Evolutionary conservation across 2,797 vertebrate species (phyloP).

Genomic region (Schizopygopsis malacanthus): DNA sequence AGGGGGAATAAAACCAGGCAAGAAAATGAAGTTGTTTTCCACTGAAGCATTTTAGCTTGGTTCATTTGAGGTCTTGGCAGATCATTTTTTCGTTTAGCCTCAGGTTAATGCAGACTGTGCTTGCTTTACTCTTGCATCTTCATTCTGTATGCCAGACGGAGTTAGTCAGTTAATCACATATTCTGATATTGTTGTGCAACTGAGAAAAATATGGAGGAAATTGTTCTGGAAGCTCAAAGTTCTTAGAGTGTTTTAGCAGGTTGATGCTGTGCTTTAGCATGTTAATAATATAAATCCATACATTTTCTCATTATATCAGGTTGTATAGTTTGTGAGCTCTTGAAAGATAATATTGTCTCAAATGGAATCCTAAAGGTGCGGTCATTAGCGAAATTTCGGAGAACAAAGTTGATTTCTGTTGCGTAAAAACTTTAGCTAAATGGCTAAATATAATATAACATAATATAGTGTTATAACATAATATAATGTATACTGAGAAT

Average conservation of each 20-base stretch:
- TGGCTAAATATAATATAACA: not conserved
- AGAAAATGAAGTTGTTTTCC: conserved; percentile 24
- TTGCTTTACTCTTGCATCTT: conserved; percentile 16
- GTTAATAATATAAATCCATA: not conserved
- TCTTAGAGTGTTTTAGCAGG: not conserved
- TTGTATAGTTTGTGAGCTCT: not conserved
- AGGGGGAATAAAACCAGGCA: not conserved
- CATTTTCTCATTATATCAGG: not conserved
- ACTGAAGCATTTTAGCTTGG: conserved; percentile 15
- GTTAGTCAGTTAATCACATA: conserved; percentile 21
- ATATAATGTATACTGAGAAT: not conserved
- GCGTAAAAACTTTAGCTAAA: not conserved
- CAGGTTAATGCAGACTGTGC: conserved; percentile 29
- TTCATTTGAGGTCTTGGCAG: conserved; percentile 31
- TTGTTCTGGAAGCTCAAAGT: not conserved
- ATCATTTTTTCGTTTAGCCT: conserved; percentile 22
- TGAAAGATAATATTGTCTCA: not conserved
- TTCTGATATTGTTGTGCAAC: conserved; percentile 21
- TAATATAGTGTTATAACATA: too few species aligned
- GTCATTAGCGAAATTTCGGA: not conserved
- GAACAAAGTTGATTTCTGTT: not conserved
- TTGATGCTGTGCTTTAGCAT: not conserved
- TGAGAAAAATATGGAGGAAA: not conserved
- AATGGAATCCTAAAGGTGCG: not conserved
- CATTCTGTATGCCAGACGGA: conserved; percentile 16